Evolutionary conservation across 2,113 vertebrate genomes (phyloP).

Genomic region (Rhineura floridana): DNA sequence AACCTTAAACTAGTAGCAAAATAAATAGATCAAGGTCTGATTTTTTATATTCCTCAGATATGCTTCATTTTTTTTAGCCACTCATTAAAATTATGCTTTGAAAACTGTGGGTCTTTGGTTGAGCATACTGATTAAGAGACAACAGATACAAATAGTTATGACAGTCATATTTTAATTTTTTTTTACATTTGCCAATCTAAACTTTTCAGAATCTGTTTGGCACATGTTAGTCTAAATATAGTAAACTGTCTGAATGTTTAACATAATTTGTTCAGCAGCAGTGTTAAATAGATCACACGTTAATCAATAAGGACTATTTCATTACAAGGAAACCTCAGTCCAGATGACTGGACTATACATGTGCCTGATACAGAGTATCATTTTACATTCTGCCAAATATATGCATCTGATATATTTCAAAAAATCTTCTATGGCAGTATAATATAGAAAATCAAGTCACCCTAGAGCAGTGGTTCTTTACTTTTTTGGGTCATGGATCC

Average conservation of each 20-base stretch:
- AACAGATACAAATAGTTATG: neutral
- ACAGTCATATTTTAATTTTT: neutral
- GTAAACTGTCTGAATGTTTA: neutral
- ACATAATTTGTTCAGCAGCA: neutral
- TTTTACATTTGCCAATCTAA: neutral
- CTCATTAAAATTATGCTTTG: neutral
- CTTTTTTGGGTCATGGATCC: too few species aligned
- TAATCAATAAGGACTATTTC: neutral
- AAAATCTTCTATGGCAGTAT: neutral
- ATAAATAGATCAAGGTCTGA: neutral
- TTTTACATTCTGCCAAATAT: neutral
- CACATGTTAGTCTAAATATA: neutral
- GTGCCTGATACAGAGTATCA: neutral
- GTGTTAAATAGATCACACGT: neutral
- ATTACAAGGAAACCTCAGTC: neutral
- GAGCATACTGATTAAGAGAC: neutral
- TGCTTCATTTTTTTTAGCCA: neutral
- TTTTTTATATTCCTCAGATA: neutral
- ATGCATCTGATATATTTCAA: neutral
- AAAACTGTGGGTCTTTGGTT: neutral
- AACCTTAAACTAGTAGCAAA: constrained; percentile 4
- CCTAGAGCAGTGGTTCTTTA: too few species aligned
- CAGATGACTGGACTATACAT: neutral
- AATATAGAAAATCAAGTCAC: neutral
- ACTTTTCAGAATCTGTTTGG: neutral